phyloP scores from a whole-genome alignment of 1,140 invertebrate species.

The Agrypnia vestita region DNA sequence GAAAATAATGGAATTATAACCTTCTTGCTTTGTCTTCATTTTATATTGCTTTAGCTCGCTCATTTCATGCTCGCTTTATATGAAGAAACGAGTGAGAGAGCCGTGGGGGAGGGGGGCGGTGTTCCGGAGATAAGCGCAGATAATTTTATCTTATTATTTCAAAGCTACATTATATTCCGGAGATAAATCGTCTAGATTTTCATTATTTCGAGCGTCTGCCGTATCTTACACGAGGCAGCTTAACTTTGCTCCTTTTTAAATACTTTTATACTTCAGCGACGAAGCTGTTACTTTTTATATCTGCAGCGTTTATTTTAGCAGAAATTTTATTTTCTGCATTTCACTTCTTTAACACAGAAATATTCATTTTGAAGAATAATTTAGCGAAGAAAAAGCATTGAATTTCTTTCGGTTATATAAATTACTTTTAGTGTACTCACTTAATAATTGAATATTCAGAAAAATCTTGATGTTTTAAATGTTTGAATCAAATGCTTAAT shows the following conservation, averaged over 20 bases:
- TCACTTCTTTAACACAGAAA: not conserved
- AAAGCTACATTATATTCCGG: slow-evolving; percentile 62
- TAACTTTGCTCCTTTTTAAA: slow-evolving; percentile 50
- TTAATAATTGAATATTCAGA: too few relatives aligned
- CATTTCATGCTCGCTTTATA: slow-evolving; percentile 57
- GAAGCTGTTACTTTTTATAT: slow-evolving; percentile 45
- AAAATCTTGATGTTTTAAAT: too few relatives aligned
- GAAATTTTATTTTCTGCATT: slow-evolving; percentile 30
- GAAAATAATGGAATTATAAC: slow-evolving; percentile 62
- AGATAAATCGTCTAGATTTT: slow-evolving; percentile 62
- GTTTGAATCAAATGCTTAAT: too few relatives aligned
- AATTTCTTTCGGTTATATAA: too few relatives aligned
- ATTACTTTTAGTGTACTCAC: too few relatives aligned
- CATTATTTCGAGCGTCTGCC: slow-evolving; percentile 55
- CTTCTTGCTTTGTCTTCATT: slow-evolving; percentile 62
- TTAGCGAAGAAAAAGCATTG: too few relatives aligned
- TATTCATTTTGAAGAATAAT: not conserved
- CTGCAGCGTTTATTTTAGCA: slow-evolving; percentile 26
- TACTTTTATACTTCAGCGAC: slow-evolving; percentile 42
- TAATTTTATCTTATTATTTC: slow-evolving; percentile 62
- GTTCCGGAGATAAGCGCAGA: slow-evolving; percentile 54
- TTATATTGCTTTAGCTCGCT: slow-evolving; percentile 59
- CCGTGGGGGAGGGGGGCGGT: not conserved
- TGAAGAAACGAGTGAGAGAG: slow-evolving; percentile 48
- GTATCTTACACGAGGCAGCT: slow-evolving; percentile 42